phyloP scores from a whole-genome alignment of 2,113 vertebrate genomes.

The Malaclemys terrapin region DNA sequence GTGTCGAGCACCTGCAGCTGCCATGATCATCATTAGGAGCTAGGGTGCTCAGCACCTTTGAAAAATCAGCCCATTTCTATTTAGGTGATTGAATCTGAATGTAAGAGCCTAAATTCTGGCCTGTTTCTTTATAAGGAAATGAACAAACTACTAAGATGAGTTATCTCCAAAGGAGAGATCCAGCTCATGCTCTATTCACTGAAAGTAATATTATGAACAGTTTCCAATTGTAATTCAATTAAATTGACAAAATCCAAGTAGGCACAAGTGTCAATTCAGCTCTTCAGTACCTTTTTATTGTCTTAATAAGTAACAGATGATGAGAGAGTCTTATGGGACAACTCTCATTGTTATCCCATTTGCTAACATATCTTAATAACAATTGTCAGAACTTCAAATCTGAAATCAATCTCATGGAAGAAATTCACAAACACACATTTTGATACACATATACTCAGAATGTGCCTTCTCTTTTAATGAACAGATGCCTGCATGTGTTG shows the following conservation, averaged over 20 bases:
- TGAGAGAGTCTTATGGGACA: neutral
- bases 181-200: neutral
- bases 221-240: constrained; percentile 1
- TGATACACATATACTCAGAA: neutral
- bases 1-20: neutral
- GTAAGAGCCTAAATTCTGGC: neutral
- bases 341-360: neutral
- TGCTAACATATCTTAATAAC: neutral
- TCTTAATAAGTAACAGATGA: neutral
- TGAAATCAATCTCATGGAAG: neutral
- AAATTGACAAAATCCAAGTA: neutral
- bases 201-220: neutral
- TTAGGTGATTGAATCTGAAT: neutral
- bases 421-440: neutral
- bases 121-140: neutral
- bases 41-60: neutral
- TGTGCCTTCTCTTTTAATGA: neutral
- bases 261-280: neutral
- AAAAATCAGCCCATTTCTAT: neutral
- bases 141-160: neutral
- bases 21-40: neutral
- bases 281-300: neutral
- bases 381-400: neutral
- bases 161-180: neutral
- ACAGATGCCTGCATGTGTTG: neutral